Percentiles rank a stretch among this genome's conserved stretches.
These are phyloP conservation scores for Aplodontia rufa DNA, from an alignment of 2,113 vertebrate genomes.

Conservation along the genomic window DNA sequence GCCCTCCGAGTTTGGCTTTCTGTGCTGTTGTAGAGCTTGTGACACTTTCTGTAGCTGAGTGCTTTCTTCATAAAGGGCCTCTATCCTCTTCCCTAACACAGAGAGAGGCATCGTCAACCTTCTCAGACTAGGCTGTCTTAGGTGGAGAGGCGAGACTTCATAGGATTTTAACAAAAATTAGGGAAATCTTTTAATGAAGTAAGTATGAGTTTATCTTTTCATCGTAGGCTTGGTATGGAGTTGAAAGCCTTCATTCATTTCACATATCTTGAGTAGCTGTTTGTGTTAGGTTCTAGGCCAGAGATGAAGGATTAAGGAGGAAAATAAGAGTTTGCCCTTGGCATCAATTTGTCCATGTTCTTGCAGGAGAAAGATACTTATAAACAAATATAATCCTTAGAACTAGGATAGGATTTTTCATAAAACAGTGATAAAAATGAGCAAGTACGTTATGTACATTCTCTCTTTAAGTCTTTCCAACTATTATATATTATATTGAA, in stretches of 20 bases:
- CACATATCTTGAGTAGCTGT: background rate
- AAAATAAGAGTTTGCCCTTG: background rate
- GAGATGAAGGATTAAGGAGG: background rate
- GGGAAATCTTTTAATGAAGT: background rate
- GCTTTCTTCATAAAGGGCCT: background rate
- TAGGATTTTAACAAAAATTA: background rate
- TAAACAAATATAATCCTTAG: background rate
- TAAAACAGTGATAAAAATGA: background rate
- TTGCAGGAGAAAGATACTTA: background rate
- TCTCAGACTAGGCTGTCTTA: background rate
- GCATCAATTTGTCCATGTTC: background rate
- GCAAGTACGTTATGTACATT: background rate
- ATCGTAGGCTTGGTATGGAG: background rate
- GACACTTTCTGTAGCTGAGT: background rate
- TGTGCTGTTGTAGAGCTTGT: background rate
- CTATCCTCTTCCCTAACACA: background rate
- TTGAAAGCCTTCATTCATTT: background rate
- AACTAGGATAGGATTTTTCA: background rate
- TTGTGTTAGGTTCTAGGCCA: background rate
- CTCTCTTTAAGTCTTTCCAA: slow-evolving; percentile 30
- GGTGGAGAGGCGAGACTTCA: background rate
- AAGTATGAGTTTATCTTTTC: background rate
- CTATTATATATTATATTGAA: slow-evolving; percentile 67
- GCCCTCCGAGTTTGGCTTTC: background rate
- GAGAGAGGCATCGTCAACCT: background rate